Conservation (phyloP, 2,888 invertebrate genomes). For the Drosophila atroscutellata region DNA sequence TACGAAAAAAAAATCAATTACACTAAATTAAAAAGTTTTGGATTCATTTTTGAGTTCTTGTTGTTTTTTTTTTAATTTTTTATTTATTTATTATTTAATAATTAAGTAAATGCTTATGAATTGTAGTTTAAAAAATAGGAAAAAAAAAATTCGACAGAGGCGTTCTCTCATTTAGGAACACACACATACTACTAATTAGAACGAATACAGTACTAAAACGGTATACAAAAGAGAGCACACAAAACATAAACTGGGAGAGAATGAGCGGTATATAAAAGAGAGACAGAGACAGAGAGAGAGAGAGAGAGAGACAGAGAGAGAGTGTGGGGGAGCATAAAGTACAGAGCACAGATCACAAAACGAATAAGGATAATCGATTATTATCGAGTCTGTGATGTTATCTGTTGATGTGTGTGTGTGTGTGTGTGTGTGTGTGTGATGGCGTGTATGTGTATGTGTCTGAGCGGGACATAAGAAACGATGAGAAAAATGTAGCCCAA, state of each 20-base stretch:
- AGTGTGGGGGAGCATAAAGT: background rate
- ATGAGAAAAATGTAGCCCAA: background rate
- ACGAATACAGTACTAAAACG: conserved; percentile 19
- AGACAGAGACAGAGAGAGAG: background rate
- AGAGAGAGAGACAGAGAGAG: background rate
- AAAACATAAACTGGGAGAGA: background rate
- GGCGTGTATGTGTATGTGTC: conserved; percentile 15
- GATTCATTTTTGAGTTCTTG: conserved; percentile 21
- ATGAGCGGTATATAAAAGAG: background rate
- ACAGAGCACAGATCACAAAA: conserved; percentile 17
- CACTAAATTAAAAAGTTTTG: conserved; percentile 24
- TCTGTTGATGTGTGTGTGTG: conserved; percentile 9
- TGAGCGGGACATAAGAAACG: conserved; percentile 7
- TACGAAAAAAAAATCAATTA: conserved; percentile 56
- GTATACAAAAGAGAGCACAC: conserved; percentile 21
- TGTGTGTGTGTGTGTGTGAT: conserved; percentile 19
- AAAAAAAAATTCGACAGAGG: conserved; percentile 19
- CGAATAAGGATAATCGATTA: conserved; percentile 3
- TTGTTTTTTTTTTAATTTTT: conserved; percentile 33
- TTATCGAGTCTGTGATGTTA: conserved; percentile 8
- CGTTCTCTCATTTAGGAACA: conserved; percentile 33
- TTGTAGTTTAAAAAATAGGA: conserved; percentile 47
- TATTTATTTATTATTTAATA: conserved; percentile 51
- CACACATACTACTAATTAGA: conserved; percentile 37
- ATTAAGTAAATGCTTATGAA: conserved; percentile 73